A percentile compares a stretch with the other conserved stretches of the same genome.
Evolutionary conservation across 1,140 invertebrate species (phyloP).

Genomic region (Carcinoscorpius rotundicauda): DNA sequence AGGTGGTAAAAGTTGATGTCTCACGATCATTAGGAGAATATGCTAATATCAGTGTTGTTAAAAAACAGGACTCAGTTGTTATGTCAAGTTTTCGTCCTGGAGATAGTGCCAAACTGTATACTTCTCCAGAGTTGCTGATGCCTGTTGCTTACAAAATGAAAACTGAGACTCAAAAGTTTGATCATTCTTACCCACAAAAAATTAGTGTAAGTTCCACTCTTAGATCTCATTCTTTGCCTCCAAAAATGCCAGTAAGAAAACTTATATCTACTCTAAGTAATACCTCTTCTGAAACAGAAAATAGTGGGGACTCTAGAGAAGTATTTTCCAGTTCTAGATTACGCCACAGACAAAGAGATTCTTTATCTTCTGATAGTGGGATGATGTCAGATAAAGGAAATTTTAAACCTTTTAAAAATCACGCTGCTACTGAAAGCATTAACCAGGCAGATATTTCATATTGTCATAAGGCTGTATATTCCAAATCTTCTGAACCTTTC

Average conservation of each 20-base stretch:
- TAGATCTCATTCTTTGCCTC: slow-evolving; percentile 37
- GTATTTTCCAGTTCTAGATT: slow-evolving; percentile 18
- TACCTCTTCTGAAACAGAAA: slow-evolving; percentile 23
- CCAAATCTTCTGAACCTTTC: slow-evolving; percentile 39
- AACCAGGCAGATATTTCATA: slow-evolving; percentile 16
- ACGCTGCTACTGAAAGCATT: slow-evolving; percentile 15
- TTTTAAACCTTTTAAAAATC: slow-evolving; percentile 2
- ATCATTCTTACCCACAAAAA: slow-evolving; percentile 12
- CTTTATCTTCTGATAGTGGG: slow-evolving; percentile 19
- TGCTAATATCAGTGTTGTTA: slow-evolving; percentile 17
- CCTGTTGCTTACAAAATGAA: slow-evolving; percentile 43
- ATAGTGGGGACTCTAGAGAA: slow-evolving; percentile 20
- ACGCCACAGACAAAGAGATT: slow-evolving; percentile 16
- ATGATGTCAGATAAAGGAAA: slow-evolving; percentile 16
- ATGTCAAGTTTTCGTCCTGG: slow-evolving; percentile 73
- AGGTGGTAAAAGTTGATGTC: slow-evolving; percentile 20
- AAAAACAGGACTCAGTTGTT: slow-evolving; percentile 27
- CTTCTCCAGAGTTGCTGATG: slow-evolving; percentile 69
- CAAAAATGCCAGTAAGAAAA: slow-evolving; percentile 16
- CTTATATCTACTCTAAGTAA: slow-evolving; percentile 6
- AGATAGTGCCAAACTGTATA: slow-evolving; percentile 73
- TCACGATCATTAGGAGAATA: slow-evolving; percentile 19
- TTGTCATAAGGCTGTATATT: slow-evolving; percentile 1
- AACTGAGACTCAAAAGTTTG: not conserved
- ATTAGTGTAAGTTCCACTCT: slow-evolving; percentile 16